Evolutionary conservation across 2,113 vertebrate species (phyloP), one percentile per base, ranked within the genome.

Genomic region (Numida meleagris): DNA sequence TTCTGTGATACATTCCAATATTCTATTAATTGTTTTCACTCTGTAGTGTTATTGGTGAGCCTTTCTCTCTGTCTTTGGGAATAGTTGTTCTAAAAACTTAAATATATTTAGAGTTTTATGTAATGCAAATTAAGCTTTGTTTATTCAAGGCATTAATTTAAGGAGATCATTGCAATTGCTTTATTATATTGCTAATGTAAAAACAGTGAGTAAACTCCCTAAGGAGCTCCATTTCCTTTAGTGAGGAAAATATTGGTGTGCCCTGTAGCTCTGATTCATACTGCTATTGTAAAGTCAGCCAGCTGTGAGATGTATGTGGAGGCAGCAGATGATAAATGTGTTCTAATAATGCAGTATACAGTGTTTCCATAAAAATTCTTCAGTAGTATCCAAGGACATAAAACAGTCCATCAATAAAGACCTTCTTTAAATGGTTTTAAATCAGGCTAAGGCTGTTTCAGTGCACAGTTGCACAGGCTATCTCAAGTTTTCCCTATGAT

Each of bases 311-410:
- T 91, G 10, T 85, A 91, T 94, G 68, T 93, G 57, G 36, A 92
- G 82, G 73, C 62, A 75, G 6, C n/a, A 75, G 89, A 87, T 78
- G 80, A 92, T 79, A 86, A 89, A 95, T 95, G 81, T 91, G 76
- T 90, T 80, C 43, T 93, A 89, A 92, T 90, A 96, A 90, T 84
- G 80, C 78, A 82, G 45, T 71, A 83, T 79, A 87, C 86, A 76
- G 40, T 62, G 58, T 93, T 96, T 92, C 94, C 93, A 94, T 94
- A 91, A 95, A 94, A 94, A 94, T 81, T 93, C 74, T 93, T 94
- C 50, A 71, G 80, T 76, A 92, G 88, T 90, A 82, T 94, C 94
- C 94, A 96, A 93, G 89, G 76, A 71, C 65, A 23, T 95, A 93
- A 95, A 96, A 95, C 92, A 95, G 61, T 77, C 70, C 57, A 72